A percentile compares a stretch with the other conserved stretches of the same genome.
Conservation (phyloP, 2,797 vertebrate species). For the Anomalospiza imberbis region DNA sequence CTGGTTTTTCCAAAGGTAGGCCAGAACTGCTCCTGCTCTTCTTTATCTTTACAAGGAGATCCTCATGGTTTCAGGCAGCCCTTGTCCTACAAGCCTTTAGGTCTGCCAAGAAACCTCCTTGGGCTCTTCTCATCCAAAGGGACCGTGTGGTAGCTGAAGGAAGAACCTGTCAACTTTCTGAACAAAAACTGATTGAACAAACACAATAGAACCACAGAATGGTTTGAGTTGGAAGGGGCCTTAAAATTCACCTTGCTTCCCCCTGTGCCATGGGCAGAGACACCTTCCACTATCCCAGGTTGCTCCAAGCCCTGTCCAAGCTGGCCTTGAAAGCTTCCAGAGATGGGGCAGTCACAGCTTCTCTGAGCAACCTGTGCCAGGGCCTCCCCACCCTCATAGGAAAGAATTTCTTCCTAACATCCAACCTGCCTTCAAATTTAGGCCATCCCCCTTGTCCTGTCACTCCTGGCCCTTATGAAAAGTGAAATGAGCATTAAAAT, state of each 20-base stretch:
- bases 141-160: background rate
- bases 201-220: background rate
- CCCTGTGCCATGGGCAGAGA: background rate
- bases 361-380: background rate
- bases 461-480: background rate
- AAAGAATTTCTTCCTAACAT: background rate
- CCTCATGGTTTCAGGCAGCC: background rate
- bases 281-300: fast-evolving
- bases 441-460: background rate
- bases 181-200: background rate
- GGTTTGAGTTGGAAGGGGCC: background rate
- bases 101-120: background rate
- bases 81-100: background rate
- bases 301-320: background rate
- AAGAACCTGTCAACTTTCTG: background rate
- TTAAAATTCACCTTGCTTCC: background rate
- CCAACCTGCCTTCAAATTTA: background rate
- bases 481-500: background rate
- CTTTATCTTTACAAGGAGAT: background rate
- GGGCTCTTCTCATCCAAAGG: background rate
- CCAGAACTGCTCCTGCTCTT: background rate
- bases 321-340: background rate
- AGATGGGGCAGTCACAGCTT: background rate
- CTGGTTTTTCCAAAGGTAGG: background rate
- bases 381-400: background rate